Conservation (phyloP, 2,888 invertebrate species). For the Sicus ferrugineus region DNA sequence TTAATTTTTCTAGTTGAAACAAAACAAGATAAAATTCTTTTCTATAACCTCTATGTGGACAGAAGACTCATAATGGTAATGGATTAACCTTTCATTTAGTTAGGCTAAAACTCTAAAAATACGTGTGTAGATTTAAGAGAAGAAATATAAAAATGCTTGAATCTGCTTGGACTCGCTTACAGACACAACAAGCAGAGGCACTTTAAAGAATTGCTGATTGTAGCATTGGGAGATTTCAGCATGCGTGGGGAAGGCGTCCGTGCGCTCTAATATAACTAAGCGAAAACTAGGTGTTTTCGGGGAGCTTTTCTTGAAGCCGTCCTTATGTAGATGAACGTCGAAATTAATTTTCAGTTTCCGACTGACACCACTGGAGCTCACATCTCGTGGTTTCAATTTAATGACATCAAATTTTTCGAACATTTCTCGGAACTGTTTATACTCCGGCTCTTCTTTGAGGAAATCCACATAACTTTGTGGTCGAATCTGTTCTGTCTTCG, state of each 20-base stretch:
- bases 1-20: too few species aligned
- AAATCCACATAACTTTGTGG: constrained; percentile 39
- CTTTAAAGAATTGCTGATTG: constrained; percentile 46
- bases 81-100: too few species aligned
- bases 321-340: constrained; percentile 56
- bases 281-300: constrained; percentile 55
- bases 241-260: constrained; percentile 54
- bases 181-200: constrained; percentile 57
- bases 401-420: constrained; percentile 57
- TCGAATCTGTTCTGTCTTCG: constrained; percentile 6
- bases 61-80: too few species aligned
- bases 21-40: too few species aligned
- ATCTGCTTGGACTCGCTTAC: constrained; percentile 62
- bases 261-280: constrained; percentile 50
- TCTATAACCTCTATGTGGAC: too few species aligned
- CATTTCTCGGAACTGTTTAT: constrained; percentile 47
- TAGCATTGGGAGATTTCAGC: constrained; percentile 50
- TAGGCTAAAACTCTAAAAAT: too few species aligned
- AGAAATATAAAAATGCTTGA: constrained; percentile 61
- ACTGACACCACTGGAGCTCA: background rate
- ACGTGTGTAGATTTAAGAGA: too few species aligned
- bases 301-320: constrained; percentile 53
- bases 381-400: constrained; percentile 38
- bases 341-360: constrained; percentile 50
- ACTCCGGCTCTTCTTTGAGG: constrained; percentile 50